Percentiles rank a stretch among this genome's conserved stretches.
Evolutionary conservation across 64 coral and sea anemone genomes (phyloP).

Genomic region (Orbicella faveolata): DNA sequence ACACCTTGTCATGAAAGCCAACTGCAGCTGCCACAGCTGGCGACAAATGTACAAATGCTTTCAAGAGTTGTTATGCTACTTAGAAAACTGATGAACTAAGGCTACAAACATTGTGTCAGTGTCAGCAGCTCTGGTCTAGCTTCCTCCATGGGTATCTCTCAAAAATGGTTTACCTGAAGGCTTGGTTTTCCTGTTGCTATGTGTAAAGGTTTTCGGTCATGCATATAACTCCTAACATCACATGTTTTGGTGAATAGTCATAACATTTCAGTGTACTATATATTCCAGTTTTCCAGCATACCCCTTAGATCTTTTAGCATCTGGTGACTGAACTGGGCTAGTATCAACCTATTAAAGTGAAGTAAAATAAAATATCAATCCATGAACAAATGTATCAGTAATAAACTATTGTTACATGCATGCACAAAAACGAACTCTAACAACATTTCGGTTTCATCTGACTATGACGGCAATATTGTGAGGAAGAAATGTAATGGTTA

Average conservation of each 20-base stretch:
- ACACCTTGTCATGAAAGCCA: too few relatives aligned
- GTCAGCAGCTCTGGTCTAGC: constrained; percentile 9
- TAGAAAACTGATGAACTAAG: background rate
- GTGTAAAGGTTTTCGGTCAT: background rate
- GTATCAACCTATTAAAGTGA: constrained; percentile 18
- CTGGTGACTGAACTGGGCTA: constrained; percentile 23
- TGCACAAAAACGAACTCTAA: constrained; percentile 15
- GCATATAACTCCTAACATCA: constrained; percentile 11
- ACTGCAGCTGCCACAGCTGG: background rate
- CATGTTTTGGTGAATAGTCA: background rate
- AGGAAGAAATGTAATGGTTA: constrained; percentile 19
- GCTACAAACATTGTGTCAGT: background rate
- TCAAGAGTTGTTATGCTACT: background rate
- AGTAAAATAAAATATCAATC: background rate
- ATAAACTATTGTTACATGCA: background rate
- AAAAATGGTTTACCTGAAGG: background rate
- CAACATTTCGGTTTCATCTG: constrained; percentile 19
- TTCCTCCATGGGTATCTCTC: background rate
- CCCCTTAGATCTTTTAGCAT: constrained; percentile 20
- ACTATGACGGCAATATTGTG: background rate
- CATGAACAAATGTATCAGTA: constrained; percentile 11
- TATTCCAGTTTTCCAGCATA: constrained; percentile 2
- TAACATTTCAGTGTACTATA: background rate
- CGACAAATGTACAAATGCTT: background rate
- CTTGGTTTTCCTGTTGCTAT: constrained; percentile 17